phyloP scores from a whole-genome alignment of 1,140 invertebrate species.

The Tyrophagus putrescentiae region DNA sequence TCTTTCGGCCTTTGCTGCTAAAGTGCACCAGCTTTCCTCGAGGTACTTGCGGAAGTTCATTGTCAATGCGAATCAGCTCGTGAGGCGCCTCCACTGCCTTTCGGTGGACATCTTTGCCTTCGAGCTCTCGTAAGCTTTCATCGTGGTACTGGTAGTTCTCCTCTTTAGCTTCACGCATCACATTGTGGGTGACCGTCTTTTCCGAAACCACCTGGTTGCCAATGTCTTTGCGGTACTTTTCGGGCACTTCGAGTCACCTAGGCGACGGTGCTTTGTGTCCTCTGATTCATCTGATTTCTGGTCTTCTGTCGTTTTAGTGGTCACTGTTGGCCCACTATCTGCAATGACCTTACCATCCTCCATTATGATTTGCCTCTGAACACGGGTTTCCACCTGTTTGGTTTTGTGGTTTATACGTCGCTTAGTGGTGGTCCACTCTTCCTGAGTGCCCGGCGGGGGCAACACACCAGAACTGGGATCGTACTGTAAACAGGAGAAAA shows the following conservation, averaged over 20 bases:
- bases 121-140: constrained; percentile 26
- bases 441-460: constrained; percentile 9
- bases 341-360: constrained; percentile 76
- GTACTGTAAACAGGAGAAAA: not conserved
- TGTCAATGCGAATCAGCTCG: constrained; percentile 21
- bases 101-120: constrained; percentile 27
- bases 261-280: constrained; percentile 15
- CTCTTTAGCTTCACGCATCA: constrained; percentile 27
- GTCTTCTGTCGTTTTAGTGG: constrained; percentile 72
- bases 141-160: constrained; percentile 30
- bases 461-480: constrained; percentile 6
- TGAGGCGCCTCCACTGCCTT: constrained; percentile 24
- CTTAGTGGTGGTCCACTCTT: constrained; percentile 23
- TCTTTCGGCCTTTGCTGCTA: constrained; percentile 46
- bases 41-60: constrained; percentile 13
- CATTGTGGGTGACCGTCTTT: constrained; percentile 28
- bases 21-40: constrained; percentile 26
- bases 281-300: constrained; percentile 56
- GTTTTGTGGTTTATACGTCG: constrained; percentile 23
- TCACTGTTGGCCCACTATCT: constrained; percentile 71
- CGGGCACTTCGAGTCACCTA: constrained; percentile 19
- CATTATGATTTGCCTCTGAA: constrained; percentile 68
- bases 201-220: constrained; percentile 26
- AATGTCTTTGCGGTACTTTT: constrained; percentile 4
- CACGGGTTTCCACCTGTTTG: constrained; percentile 63